Evolutionary conservation across 2,113 vertebrate species (phyloP), one percentile per base, ranked within the genome.

Genomic region (Bubalus kerabau): DNA sequence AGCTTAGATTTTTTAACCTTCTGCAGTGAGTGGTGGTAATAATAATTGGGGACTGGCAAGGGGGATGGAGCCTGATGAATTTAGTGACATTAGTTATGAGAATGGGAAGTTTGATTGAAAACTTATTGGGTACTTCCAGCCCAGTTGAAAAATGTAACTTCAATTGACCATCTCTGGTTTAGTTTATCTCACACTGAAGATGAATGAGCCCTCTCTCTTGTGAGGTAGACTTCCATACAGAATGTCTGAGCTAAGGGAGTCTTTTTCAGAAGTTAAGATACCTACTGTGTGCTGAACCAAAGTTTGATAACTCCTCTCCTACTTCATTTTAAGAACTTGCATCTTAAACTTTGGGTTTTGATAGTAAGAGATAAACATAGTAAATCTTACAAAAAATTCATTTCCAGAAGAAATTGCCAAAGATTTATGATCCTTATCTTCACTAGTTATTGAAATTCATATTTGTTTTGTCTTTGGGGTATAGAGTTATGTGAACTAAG

Each of bases 381-480:
- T 80, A 85, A 97, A 90, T 86, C 30, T 95, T 54, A 97, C 74
- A 86, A 97, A 80, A 95, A 97, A 85, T 86, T 96, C 78, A 96
- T 97, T 95, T 87, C 82, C 71, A 97, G 76, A 93, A 97, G 82
- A 97, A 88, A 89, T 16, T 89, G 15, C 24, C 71, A 82, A 97
- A 95, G 85, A 96, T 94, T 91, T 93, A 95, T 86, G 82, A 95
- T 84, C 15, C 30, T 95, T 95, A 93, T 91, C 78, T 89, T 97
- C 26, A 71, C 67, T 94, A 40, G 64, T 98, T 95, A 95, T 97
- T 97, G 95, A 96, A 96, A 97, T 89, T 95, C 71, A 28, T 87
- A 67, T 97, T 96, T 92, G 40, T 67, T 97, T 97, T 94, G 21
- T 87, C 64, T 67, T 97, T 93, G 89, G 92, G 71, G 32, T 46